Evolutionary conservation across 2,888 invertebrate genomes (phyloP).

Genomic region (Scaptomyza reducta): DNA sequence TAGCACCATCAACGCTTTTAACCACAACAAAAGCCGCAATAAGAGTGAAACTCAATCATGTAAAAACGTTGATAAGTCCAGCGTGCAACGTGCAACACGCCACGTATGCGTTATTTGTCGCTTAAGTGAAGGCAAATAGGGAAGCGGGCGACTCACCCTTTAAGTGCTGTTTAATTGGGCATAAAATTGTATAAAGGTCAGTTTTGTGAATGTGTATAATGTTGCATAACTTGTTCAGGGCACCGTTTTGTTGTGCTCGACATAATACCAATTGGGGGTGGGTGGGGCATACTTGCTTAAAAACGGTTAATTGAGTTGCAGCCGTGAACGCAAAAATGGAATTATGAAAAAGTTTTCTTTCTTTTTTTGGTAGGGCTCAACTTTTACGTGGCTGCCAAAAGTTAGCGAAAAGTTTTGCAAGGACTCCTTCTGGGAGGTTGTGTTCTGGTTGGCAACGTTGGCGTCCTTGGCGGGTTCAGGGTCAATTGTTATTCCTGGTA

Average conservation of each 20-base stretch:
- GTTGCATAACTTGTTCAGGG: constrained; percentile 20
- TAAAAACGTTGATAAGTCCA: constrained; percentile 9
- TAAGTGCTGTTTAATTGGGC: constrained; percentile 49
- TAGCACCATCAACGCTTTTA: background rate
- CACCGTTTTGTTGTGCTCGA: background rate
- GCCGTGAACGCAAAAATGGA: constrained; percentile 38
- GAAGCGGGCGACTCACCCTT: background rate
- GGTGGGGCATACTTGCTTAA: constrained; percentile 20
- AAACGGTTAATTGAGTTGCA: constrained; percentile 62
- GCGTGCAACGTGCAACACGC: constrained; percentile 10
- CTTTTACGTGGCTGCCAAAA: constrained; percentile 44
- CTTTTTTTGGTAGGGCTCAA: constrained; percentile 22
- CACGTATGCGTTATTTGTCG: constrained; percentile 27
- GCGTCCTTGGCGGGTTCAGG: constrained; percentile 54
- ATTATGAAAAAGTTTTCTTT: constrained; percentile 48
- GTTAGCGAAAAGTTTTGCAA: constrained; percentile 33
- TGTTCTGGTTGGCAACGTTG: constrained; percentile 1
- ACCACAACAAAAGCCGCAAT: background rate
- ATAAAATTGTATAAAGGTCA: constrained; percentile 58
- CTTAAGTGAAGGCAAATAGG: background rate
- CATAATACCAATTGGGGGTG: constrained; percentile 19
- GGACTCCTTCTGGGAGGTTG: constrained; percentile 1
- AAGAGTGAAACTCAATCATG: constrained; percentile 1
- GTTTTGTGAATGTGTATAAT: constrained; percentile 9
- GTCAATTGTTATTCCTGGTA: constrained; percentile 16